Evolutionary conservation across 1,140 invertebrate species (phyloP).

Genomic region (Scaptodrosophila lebanonensis): DNA sequence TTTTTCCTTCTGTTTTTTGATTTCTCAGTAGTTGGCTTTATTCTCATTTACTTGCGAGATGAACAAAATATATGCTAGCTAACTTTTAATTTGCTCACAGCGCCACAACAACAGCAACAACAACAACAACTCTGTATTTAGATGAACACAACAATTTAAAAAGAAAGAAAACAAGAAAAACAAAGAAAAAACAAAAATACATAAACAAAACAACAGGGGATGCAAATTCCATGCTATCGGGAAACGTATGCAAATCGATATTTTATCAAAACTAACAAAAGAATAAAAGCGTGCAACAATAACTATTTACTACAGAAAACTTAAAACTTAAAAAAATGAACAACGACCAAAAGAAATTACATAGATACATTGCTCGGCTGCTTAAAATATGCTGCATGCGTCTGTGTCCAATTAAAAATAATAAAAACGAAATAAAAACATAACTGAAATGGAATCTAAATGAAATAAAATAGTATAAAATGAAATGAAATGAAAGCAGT

Average conservation of each 20-base stretch:
- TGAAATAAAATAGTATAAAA: neutral
- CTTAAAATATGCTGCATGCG: constrained; percentile 55
- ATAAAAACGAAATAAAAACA: constrained; percentile 7
- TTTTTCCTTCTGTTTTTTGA: constrained; percentile 3
- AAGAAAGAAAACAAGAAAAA: no score
- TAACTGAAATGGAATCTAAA: constrained; percentile 3
- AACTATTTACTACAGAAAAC: constrained; percentile 25
- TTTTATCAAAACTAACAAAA: constrained; percentile 62
- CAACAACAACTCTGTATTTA: no score
- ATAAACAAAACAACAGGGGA: constrained; percentile 47
- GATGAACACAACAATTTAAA: no score
- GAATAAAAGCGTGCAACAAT: constrained; percentile 37
- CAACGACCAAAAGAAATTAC: no score
- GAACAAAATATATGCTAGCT: no score
- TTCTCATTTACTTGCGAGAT: no score
- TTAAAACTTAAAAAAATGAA: no score
- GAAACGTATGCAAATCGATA: constrained; percentile 65
- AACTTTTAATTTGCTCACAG: no score
- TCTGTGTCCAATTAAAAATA: constrained; percentile 25
- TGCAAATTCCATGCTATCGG: constrained; percentile 51
- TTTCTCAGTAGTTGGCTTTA: constrained; percentile 24
- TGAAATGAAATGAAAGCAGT: constrained; percentile 4
- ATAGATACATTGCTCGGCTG: constrained; percentile 61
- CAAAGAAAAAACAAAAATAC: constrained; percentile 12
- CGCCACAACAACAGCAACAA: no score